Evolutionary conservation across 1,140 invertebrate genomes (phyloP), one percentile per base, ranked within the genome.

Genomic region (Maconellicoccus hirsutus): DNA sequence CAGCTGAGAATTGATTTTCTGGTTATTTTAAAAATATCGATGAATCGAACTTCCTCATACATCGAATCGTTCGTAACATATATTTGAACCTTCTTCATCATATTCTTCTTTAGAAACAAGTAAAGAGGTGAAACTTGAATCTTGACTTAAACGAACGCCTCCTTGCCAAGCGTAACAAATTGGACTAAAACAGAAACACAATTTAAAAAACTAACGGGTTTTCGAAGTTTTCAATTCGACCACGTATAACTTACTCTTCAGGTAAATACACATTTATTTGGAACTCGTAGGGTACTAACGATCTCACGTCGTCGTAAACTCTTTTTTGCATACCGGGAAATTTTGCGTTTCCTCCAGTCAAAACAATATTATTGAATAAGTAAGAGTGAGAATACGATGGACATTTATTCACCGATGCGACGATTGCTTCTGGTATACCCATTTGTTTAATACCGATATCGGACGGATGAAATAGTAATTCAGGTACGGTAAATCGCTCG

Each of bases 391-490:
- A 85, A 77, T 92, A 86, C 81, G 87, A 84, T 0, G 90, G 87
- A 76, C 91, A 91, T 0, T 80, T 77, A 73, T 86, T 83, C 7
- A 96, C 84, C 10, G 85, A 84, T 75, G 92, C 82, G 33, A 90
- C 85, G 61, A 98, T 87, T 14, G 91, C 88, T 83, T 99, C 96
- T 0, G 90, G 82, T 73, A 99, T 90, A 6, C 97, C 98, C 87
- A 96, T 94, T 81, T 96, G 91, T 63, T 87, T 84, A 69, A 99
- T 92, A 1, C 94, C 94, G 70, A 99, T 88, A 82, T 98, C 95
- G 0, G 91, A 93, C 0, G 98, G 97, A 78, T 91, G 85, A 79
- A 99, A 98, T 8, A 99, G 80, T 21, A 98, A 81, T 82, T 99
- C 97, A 0, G 98, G 96, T 61, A 98, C 89, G 0, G 89, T 82